phyloP scores from a whole-genome alignment of 2,113 vertebrate genomes.

The Carettochelys insculpta region DNA sequence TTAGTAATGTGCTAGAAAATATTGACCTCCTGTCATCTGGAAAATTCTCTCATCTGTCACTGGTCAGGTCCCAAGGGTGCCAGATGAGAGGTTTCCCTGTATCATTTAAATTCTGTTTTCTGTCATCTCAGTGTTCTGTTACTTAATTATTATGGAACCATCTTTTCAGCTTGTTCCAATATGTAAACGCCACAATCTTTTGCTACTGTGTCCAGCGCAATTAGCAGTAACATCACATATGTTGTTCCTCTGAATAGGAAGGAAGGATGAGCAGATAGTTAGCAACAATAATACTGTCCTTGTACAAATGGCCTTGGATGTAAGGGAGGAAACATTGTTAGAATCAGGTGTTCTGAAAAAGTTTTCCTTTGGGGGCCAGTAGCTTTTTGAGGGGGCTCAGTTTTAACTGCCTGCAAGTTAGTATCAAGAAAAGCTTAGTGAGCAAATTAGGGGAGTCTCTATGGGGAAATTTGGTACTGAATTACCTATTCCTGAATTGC shows the following conservation, averaged over 20 bases:
- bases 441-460: slow-evolving; percentile 1
- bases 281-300: rapidly evolving
- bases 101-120: no score
- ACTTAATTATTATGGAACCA: background rate
- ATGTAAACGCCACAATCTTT: background rate
- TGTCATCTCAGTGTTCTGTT: background rate
- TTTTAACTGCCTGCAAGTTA: background rate
- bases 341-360: background rate
- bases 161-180: background rate
- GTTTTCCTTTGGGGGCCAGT: background rate
- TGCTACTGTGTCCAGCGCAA: background rate
- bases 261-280: background rate
- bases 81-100: no score
- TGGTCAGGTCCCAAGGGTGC: no score
- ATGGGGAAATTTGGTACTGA: background rate
- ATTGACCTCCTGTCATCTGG: no score
- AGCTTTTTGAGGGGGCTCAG: background rate
- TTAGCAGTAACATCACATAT: background rate
- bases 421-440: slow-evolving; percentile 1
- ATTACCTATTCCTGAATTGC: background rate
- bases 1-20: no score
- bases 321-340: background rate
- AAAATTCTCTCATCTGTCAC: no score
- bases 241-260: background rate
- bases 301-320: background rate